Evolutionary conservation across 2,113 vertebrate species (phyloP), one percentile per base, ranked within the genome.

Genomic region (Atrichornis clamosus): DNA sequence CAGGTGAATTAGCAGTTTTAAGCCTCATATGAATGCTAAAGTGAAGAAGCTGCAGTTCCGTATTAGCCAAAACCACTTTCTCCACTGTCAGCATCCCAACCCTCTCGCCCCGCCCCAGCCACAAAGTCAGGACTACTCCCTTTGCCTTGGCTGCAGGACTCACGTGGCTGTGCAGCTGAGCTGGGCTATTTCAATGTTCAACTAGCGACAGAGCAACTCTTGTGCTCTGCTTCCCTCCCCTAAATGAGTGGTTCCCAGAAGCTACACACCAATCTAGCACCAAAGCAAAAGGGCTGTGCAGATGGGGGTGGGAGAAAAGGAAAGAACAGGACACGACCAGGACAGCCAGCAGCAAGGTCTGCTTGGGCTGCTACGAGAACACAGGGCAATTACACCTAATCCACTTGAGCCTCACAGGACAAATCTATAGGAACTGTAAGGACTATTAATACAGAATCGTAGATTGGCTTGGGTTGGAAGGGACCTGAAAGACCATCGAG

Each of bases 191-290:
- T 35, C 69, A 47, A 11, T 3, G 23, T 22, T 58, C 72, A 60
- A 13, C 9, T 27, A 5, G 1, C 3, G 3, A 87, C 39, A 82
- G 9, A 75, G 0, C 15, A 53, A 68, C 49, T 62, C 7, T 1
- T n/a, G 46, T 4, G 22, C 16, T 11, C 59, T 55, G 22, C 47
- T 59, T 23, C 59, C 20, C 58, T 50, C 24, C 53, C 53, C 41
- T 17, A 23, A 55, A 53, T 2, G 7, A 91, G 16, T 1, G 19
- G 46, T 41, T 60, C 35, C 33, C 73, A 75, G 69, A 81, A 67
- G 16, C 6, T 11, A 16, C 33, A 59, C 16, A 83, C 32, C 11
- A 35, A 20, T 4, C 14, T 1, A 42, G 60, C n/a, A 62, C 8
- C 21, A 50, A 41, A 77, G 33, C 10, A 46, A 62, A 84, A 69